Percentiles rank a stretch among this genome's conserved stretches.
Conservation (phyloP, 2,113 vertebrate species). For the Plestiodon gilberti region DNA sequence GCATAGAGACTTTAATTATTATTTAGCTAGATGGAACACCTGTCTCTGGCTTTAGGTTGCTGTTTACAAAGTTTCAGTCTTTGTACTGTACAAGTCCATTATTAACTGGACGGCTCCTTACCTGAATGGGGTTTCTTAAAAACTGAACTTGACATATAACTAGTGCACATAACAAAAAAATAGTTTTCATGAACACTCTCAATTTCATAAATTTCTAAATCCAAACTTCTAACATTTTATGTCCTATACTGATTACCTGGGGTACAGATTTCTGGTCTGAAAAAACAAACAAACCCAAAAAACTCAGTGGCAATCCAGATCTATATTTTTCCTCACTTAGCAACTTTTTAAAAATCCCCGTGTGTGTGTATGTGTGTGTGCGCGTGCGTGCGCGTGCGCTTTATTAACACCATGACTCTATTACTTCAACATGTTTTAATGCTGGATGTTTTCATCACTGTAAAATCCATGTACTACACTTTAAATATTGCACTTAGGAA, state of each 20-base stretch:
- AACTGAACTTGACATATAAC: neutral
- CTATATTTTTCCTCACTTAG: neutral
- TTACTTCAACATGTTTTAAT: slow-evolving; percentile 42
- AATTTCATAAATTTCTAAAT: slow-evolving; percentile 3
- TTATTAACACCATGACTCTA: slow-evolving; percentile 8
- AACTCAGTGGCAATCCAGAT: neutral
- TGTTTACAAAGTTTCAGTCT: slow-evolving; percentile 32
- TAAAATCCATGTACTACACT: neutral
- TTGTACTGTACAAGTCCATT: neutral
- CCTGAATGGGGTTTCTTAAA: slow-evolving; percentile 8
- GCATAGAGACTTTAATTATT: slow-evolving; percentile 7
- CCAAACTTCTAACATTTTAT: slow-evolving; percentile 26
- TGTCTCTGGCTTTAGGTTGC: slow-evolving; percentile 28
- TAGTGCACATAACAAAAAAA: slow-evolving; percentile 26
- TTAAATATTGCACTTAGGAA: slow-evolving; percentile 45
- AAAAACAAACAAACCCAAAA: slow-evolving; percentile 20
- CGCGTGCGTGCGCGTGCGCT: too few relatives aligned
- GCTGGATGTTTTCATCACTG: slow-evolving; percentile 30
- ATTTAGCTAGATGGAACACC: slow-evolving; percentile 15
- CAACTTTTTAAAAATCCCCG: slow-evolving; percentile 40
- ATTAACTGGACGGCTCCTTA: neutral
- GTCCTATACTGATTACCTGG: slow-evolving; percentile 9
- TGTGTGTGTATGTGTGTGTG: too few relatives aligned
- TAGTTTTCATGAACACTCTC: neutral
- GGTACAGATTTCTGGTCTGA: neutral